phyloP scores from a whole-genome alignment of 2,797 vertebrate genomes.

The Capromys pilorides region DNA sequence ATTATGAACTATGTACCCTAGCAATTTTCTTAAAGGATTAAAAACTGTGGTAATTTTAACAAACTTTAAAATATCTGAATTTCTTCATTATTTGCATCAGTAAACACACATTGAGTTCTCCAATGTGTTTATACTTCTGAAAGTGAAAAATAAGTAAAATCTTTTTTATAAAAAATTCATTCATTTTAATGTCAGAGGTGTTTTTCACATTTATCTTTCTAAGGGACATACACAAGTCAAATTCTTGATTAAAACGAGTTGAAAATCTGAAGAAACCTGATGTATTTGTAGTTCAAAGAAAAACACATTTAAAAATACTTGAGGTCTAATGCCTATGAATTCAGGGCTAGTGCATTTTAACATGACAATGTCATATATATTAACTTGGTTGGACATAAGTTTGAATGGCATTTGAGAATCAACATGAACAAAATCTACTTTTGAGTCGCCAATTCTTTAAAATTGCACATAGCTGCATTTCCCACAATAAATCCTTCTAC shows the following conservation, averaged over 20 bases:
- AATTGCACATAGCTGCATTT: neutral
- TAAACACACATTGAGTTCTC: neutral
- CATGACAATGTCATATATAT: neutral
- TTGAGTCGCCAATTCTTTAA: neutral
- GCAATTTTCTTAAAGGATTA: conserved; percentile 20
- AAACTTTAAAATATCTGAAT: conserved; percentile 9
- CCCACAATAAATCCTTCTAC: conserved; percentile 1
- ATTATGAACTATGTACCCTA: neutral
- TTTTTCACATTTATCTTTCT: neutral
- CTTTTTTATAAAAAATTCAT: neutral
- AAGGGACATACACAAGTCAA: neutral
- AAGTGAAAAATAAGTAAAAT: neutral
- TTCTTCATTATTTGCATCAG: neutral
- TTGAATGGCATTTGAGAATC: neutral
- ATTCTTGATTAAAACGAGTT: neutral
- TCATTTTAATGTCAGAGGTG: neutral
- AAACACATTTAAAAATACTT: conserved; percentile 10
- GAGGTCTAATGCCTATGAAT: neutral
- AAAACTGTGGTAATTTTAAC: conserved; percentile 5
- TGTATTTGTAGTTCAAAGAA: neutral
- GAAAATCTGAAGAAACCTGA: neutral
- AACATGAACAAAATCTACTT: neutral
- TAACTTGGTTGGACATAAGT: neutral
- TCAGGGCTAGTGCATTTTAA: neutral
- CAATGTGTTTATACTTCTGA: neutral